These are phyloP conservation scores for Pelodiscus sinensis DNA, from an alignment of 2,113 vertebrate genomes.

Conservation along the genomic window DNA sequence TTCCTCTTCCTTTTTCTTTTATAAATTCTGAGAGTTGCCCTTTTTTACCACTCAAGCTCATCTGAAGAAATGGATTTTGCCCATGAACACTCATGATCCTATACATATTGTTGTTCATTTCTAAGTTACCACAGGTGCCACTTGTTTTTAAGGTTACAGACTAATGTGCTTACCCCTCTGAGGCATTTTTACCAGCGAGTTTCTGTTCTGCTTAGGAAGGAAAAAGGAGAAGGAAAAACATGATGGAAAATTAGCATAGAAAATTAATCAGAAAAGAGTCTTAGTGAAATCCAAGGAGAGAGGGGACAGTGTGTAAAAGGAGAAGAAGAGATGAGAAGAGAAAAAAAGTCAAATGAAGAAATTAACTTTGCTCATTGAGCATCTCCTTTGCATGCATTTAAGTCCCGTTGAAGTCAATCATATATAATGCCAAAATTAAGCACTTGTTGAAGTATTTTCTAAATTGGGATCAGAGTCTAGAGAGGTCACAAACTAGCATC, in stretches of 20 bases:
- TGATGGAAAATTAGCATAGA: not conserved
- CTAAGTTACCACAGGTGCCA: no score
- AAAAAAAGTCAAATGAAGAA: not conserved
- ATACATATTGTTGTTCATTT: no score
- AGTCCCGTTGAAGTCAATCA: not conserved
- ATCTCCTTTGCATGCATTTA: not conserved
- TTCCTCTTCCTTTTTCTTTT: no score
- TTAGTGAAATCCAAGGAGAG: no score
- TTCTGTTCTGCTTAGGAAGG: no score
- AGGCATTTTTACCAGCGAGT: no score
- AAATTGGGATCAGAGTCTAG: not conserved
- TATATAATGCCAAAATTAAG: not conserved
- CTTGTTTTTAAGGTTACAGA: no score
- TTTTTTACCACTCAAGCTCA: no score
- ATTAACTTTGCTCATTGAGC: not conserved
- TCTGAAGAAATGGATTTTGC: no score
- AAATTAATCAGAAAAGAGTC: not conserved
- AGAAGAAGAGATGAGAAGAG: not conserved
- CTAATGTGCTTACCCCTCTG: no score
- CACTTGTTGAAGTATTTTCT: not conserved
- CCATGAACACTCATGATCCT: no score
- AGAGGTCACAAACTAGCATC: not conserved
- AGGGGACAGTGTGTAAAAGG: not conserved
- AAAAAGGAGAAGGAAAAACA: rapidly evolving
- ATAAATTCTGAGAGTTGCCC: no score